phyloP scores from a whole-genome alignment of 1,140 invertebrate genomes.

The Homarus americanus region DNA sequence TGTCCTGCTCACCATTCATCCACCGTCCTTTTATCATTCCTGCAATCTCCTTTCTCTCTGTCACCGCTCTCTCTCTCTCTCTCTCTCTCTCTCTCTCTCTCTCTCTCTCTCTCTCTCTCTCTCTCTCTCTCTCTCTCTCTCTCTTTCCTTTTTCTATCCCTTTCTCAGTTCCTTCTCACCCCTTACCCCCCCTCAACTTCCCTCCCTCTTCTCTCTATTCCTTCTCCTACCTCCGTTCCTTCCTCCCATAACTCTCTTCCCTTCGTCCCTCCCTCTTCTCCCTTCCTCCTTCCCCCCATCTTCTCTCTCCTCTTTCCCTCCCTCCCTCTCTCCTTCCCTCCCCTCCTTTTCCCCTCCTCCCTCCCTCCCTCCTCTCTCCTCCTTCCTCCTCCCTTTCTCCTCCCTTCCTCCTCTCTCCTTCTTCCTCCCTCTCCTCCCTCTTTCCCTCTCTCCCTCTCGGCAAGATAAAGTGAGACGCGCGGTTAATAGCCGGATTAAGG shows the following conservation, averaged over 20 bases:
- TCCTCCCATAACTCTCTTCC: no score
- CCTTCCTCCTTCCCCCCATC: background rate
- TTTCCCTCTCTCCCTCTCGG: background rate
- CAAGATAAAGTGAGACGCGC: constrained; percentile 31
- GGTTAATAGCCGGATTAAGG: constrained; percentile 47
- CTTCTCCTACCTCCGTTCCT: background rate
- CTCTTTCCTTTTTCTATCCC: background rate
- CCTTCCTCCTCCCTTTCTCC: background rate
- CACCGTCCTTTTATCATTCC: no score
- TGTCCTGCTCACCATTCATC: no score
- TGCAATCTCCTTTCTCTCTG: background rate
- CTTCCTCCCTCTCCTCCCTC: background rate
- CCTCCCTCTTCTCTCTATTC: background rate
- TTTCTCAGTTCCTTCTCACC: no score
- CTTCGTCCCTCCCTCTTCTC: background rate
- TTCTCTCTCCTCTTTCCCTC: background rate
- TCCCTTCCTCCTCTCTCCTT: background rate
- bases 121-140: no score
- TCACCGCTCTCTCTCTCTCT: background rate
- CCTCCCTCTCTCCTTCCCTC: background rate
- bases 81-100: no score
- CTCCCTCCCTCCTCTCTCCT: background rate
- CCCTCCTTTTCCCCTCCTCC: background rate
- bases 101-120: no score
- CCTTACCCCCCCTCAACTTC: no score